A percentile compares a stretch with the other conserved stretches of the same genome.
Conservation (phyloP, 2,113 vertebrate genomes). For the Sinocyclocheilus anshuiensis region DNA sequence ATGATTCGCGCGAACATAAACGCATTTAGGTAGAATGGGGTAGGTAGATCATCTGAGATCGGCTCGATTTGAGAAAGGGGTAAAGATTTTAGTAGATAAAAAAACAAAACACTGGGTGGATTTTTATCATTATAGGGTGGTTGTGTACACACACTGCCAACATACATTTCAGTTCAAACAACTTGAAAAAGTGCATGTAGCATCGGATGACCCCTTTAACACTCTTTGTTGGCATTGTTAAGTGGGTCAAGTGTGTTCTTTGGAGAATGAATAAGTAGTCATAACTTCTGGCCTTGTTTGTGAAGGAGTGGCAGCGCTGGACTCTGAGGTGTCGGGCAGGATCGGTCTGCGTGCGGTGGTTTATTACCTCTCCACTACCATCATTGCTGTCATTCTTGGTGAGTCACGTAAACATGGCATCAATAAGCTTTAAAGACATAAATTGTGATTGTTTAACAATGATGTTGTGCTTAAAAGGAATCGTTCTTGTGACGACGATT, state of each 20-base stretch:
- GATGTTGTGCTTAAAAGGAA: slow-evolving; percentile 74
- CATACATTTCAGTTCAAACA: too few species aligned
- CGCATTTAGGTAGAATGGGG: too few species aligned
- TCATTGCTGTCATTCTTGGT: slow-evolving; percentile 93
- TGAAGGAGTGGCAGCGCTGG: slow-evolving; percentile 91
- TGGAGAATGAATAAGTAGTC: not conserved
- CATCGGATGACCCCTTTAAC: not conserved
- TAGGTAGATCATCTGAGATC: too few species aligned
- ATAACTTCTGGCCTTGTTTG: not conserved
- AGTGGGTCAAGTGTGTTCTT: not conserved
- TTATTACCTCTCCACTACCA: slow-evolving; percentile 93
- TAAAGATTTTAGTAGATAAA: too few species aligned
- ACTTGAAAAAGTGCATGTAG: too few species aligned
- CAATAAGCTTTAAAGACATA: not conserved
- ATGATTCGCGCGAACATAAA: too few species aligned
- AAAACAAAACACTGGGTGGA: too few species aligned
- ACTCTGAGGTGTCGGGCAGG: slow-evolving; percentile 91
- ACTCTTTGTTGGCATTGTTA: not conserved
- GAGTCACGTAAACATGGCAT: slow-evolving; percentile 56
- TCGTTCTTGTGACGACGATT: slow-evolving; percentile 90
- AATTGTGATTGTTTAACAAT: not conserved
- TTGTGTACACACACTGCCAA: too few species aligned
- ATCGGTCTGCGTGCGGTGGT: slow-evolving; percentile 90
- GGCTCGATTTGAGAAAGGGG: too few species aligned
- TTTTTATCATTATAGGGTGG: too few species aligned